Evolutionary conservation across 2,888 invertebrate species (phyloP).

Genomic region (Tricholauxania praeusta): DNA sequence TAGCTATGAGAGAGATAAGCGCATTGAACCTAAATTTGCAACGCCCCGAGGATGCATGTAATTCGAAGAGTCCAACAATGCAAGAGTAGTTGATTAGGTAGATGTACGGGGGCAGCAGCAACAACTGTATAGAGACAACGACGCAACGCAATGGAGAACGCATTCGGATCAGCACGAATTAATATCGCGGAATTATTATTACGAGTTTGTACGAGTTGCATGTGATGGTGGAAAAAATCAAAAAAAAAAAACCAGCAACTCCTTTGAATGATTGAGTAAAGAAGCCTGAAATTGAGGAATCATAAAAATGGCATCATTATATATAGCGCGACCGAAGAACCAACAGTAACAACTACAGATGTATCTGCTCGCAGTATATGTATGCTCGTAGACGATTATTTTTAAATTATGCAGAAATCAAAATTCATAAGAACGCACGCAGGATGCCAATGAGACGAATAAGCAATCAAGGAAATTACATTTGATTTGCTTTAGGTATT

Average conservation of each 20-base stretch:
- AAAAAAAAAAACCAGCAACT: background rate
- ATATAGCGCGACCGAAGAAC: constrained; percentile 14
- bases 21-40: constrained; percentile 41
- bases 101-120: background rate
- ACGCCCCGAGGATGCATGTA: constrained; percentile 32
- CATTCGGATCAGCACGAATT: constrained; percentile 28
- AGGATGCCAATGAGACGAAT: constrained; percentile 32
- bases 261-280: constrained; percentile 5
- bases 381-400: no score
- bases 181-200: constrained; percentile 31
- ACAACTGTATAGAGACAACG: background rate
- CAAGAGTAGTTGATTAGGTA: background rate
- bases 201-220: constrained; percentile 2
- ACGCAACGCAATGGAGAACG: constrained; percentile 9
- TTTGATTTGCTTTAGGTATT: background rate
- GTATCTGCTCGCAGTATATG: background rate
- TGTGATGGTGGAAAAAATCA: constrained; percentile 5
- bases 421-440: constrained; percentile 13
- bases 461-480: constrained; percentile 34
- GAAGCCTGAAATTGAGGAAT: constrained; percentile 23
- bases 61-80: background rate
- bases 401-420: constrained; percentile 37
- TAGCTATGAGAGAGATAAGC: constrained; percentile 37
- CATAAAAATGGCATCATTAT: constrained; percentile 34
- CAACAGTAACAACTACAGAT: constrained; percentile 14